Conservation (phyloP, 2,113 vertebrate genomes). For the Gobio gobio region DNA sequence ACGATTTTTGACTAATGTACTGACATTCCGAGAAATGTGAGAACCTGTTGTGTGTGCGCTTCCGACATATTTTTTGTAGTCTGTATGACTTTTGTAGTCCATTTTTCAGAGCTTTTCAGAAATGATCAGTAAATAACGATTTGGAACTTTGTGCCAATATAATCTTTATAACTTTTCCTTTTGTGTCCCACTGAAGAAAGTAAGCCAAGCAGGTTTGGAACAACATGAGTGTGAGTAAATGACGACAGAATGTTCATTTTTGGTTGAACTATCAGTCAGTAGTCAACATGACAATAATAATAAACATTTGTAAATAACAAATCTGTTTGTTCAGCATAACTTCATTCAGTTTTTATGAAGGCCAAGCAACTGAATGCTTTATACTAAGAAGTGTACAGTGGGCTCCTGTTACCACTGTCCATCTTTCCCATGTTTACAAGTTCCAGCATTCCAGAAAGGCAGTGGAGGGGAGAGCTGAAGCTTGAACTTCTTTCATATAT, state of each 20-base stretch:
- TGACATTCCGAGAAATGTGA: neutral
- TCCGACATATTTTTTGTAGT: too few species aligned
- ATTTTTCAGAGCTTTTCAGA: neutral
- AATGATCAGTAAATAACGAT: neutral
- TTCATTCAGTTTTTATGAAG: neutral
- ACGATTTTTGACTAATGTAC: neutral
- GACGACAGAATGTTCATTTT: too few species aligned
- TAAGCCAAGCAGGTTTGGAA: neutral
- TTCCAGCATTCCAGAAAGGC: slow-evolving; percentile 32
- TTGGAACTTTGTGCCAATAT: neutral
- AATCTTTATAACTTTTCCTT: neutral
- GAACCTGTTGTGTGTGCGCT: neutral
- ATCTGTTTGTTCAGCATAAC: neutral
- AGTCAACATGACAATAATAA: neutral
- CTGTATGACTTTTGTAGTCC: neutral
- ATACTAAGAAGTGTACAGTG: neutral
- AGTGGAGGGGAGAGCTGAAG: slow-evolving; percentile 18
- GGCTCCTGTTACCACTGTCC: slow-evolving; percentile 7
- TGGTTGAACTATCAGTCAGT: neutral
- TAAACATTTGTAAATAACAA: neutral
- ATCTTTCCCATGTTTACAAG: slow-evolving; percentile 44
- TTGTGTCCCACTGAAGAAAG: neutral
- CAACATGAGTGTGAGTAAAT: neutral
- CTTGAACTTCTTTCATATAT: slow-evolving; percentile 43
- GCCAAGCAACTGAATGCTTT: neutral